phyloP scores from a whole-genome alignment of 2,113 vertebrate species.

The Chlorodrepanis virens region DNA sequence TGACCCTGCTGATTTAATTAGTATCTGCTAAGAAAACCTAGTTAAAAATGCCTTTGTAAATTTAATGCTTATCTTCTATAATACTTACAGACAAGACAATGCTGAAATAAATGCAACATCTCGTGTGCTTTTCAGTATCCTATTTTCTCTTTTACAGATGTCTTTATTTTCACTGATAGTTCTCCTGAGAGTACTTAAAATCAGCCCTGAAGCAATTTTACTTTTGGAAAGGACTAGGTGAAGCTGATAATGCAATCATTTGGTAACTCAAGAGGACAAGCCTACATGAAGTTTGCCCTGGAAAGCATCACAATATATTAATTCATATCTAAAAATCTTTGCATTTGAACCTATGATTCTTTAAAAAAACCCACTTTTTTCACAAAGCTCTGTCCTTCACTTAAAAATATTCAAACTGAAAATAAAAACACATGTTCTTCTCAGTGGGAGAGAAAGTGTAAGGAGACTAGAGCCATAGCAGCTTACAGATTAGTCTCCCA shows the following conservation, averaged over 20 bases:
- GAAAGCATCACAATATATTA: not conserved
- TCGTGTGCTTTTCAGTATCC: not conserved
- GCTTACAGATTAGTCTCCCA: not conserved
- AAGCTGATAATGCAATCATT: not conserved
- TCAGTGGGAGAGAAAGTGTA: slow-evolving; percentile 19
- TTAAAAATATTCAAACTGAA: not conserved
- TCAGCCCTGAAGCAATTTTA: not conserved
- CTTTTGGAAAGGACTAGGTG: not conserved
- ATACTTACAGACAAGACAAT: not conserved
- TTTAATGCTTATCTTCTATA: not conserved
- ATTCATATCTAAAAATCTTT: not conserved
- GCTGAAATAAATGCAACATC: not conserved
- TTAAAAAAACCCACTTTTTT: fast-evolving
- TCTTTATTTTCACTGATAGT: not conserved
- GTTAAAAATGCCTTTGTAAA: not conserved
- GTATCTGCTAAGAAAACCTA: not conserved
- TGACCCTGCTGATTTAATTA: not conserved
- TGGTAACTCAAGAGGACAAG: not conserved
- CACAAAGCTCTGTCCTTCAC: not conserved
- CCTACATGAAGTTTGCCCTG: not conserved
- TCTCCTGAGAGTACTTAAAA: not conserved
- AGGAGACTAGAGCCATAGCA: not conserved
- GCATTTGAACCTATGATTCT: not conserved
- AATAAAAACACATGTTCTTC: not conserved
- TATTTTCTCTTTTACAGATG: not conserved